These are phyloP conservation scores for Pheosia gnoma DNA, from an alignment of 2,888 invertebrate species.

Conservation along the genomic window DNA sequence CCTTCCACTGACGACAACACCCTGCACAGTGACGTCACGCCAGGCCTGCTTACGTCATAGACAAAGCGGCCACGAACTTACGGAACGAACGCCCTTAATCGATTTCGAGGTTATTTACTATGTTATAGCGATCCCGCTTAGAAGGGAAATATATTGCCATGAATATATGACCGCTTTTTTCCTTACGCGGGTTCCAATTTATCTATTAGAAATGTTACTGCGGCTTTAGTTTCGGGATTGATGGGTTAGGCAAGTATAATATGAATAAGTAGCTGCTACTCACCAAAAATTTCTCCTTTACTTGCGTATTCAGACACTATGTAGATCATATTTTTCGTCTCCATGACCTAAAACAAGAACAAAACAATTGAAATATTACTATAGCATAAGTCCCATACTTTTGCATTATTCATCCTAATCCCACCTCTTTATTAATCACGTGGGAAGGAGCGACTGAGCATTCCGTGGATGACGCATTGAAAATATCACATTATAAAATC, in stretches of 20 bases:
- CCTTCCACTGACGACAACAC: slow-evolving; percentile 49
- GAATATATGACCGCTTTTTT: neutral
- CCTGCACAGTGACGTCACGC: slow-evolving; percentile 70
- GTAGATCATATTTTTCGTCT: slow-evolving; percentile 99
- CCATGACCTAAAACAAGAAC: slow-evolving; percentile 93
- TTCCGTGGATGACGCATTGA: too few relatives aligned
- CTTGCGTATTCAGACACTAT: slow-evolving; percentile 99
- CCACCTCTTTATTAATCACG: too few relatives aligned
- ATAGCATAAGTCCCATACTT: too few relatives aligned
- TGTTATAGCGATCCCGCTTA: slow-evolving; percentile 27
- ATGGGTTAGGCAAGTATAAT: slow-evolving; percentile 10
- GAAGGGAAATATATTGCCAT: slow-evolving; percentile 8
- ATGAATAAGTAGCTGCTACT: slow-evolving; percentile 54
- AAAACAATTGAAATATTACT: neutral
- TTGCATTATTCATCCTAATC: too few relatives aligned
- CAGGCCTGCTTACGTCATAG: slow-evolving; percentile 73
- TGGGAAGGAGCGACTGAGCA: too few relatives aligned
- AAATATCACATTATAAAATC: too few relatives aligned
- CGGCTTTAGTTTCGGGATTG: neutral
- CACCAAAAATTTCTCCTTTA: slow-evolving; percentile 99
- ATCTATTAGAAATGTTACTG: slow-evolving; percentile 1
- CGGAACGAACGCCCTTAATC: slow-evolving; percentile 71
- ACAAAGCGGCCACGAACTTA: slow-evolving; percentile 69
- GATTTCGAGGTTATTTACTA: slow-evolving; percentile 65
- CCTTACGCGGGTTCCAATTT: neutral